Conservation (phyloP, 2,797 vertebrate species). For the Coregonus sp. region DNA sequence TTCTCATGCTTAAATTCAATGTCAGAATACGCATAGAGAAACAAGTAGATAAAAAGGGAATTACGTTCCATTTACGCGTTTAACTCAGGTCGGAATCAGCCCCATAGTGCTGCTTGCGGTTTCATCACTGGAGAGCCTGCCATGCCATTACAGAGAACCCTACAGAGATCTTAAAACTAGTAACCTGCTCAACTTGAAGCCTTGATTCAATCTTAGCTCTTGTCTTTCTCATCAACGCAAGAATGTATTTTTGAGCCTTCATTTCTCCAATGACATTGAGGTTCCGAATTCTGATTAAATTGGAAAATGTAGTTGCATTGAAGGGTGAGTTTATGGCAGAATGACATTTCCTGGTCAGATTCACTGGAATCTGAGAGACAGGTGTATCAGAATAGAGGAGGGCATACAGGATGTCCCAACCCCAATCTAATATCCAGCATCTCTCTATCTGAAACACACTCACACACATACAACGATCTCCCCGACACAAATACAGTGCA, state of each 20-base stretch:
- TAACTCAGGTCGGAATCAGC: too few species aligned
- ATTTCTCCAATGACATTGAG: neutral
- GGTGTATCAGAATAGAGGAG: neutral
- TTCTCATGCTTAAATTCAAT: too few species aligned
- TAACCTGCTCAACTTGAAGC: too few species aligned
- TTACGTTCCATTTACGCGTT: too few species aligned
- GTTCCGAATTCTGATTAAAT: neutral
- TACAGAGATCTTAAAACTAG: too few species aligned
- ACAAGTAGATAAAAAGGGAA: too few species aligned
- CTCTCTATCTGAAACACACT: neutral
- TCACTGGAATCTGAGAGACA: neutral
- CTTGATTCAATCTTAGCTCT: neutral
- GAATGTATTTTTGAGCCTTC: neutral
- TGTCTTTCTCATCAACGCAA: neutral
- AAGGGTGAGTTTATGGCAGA: neutral
- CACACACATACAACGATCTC: neutral
- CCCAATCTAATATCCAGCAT: neutral
- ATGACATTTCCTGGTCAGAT: neutral
- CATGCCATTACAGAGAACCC: too few species aligned
- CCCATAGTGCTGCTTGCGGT: too few species aligned
- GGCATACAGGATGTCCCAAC: neutral
- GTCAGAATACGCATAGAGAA: too few species aligned
- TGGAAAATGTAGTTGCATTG: neutral
- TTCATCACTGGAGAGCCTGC: too few species aligned
- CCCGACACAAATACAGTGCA: too few species aligned